Evolutionary conservation across 2,113 vertebrate species (phyloP), one percentile per base, ranked within the genome.

Genomic region (Kryptolebias marmoratus): DNA sequence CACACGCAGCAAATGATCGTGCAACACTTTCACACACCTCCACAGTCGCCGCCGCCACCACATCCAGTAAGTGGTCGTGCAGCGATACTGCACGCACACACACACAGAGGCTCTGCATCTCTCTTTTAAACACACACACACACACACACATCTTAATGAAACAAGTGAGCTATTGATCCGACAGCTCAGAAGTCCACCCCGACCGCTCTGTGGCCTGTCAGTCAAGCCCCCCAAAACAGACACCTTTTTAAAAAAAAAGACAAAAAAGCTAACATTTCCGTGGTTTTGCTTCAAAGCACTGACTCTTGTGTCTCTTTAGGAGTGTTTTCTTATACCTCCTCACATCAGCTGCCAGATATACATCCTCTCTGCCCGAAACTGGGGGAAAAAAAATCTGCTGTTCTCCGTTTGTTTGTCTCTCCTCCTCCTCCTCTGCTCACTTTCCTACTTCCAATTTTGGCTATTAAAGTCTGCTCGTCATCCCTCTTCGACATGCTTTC

Each of bases 131-230:
- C 88, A 55, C 67, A 53, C 65, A 68, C 73, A 52, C 68, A 64
- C 81, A 62, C 49, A 45, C 48, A 30, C 65, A 1, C 45, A 53
- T 18, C 30, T 64, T 72, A 83, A 87, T 80, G 77, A 85, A 88
- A 92, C 88, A 90, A 90, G 72, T 65, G 66, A 39, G 82, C 87
- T 88, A 91, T 90, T 89, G 90, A 91, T 87, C 79, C 75, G 77
- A 73, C 77, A 72, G 83, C 87, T 86, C 68, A 62, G 53, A 90
- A 90, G 79, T 80, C 71, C 36, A 56, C n/a, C 30, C 28, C 44
- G 5, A 32, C 42, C 11, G 36, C 64, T 42, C 68, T 11, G 68
- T 31, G 12, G 44, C 30, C 75, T 76, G 86, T 87, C 88, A 79
- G 28, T 91, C 88, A 87, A 78, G 79, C 73, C 82, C 22, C 73